These are phyloP conservation scores for Nemopilema nomurai DNA, from an alignment of 30 jellyfish, hydroid and myxozoan genomes.

Conservation along the genomic window DNA sequence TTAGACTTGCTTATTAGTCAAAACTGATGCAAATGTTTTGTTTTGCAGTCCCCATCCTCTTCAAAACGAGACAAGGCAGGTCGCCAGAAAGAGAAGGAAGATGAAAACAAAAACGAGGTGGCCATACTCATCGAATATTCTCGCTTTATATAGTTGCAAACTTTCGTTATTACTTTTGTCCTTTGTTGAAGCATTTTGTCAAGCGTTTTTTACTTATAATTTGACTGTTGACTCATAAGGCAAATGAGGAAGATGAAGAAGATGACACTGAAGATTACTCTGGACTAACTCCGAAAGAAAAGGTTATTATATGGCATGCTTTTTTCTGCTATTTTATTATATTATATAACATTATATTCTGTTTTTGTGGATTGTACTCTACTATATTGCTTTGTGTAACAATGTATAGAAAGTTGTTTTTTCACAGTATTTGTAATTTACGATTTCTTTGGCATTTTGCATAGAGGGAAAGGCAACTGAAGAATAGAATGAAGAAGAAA, in stretches of 20 bases:
- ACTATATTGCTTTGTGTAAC: neutral
- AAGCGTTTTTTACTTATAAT: neutral
- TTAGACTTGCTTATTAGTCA: neutral
- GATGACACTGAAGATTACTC: conserved; percentile 51
- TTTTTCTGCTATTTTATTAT: neutral
- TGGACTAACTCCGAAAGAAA: conserved; percentile 44
- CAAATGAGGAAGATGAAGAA: conserved; percentile 40
- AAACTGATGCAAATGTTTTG: neutral
- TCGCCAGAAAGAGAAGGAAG: neutral
- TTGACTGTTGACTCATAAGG: neutral
- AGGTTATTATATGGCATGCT: conserved; percentile 6
- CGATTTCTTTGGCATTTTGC: too few relatives aligned
- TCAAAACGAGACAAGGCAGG: neutral
- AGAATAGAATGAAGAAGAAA: conserved; percentile 73
- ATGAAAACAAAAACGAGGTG: neutral
- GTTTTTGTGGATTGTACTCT: neutral
- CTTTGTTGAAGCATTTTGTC: neutral
- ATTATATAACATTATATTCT: neutral
- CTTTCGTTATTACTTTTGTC: neutral
- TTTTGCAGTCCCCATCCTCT: neutral
- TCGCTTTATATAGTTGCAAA: too few relatives aligned
- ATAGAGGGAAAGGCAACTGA: conserved; percentile 66
- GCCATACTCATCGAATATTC: neutral
- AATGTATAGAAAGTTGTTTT: too few relatives aligned
- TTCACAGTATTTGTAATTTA: too few relatives aligned